Conservation (phyloP, 2,888 invertebrate genomes). For the Diarsia rubi region DNA sequence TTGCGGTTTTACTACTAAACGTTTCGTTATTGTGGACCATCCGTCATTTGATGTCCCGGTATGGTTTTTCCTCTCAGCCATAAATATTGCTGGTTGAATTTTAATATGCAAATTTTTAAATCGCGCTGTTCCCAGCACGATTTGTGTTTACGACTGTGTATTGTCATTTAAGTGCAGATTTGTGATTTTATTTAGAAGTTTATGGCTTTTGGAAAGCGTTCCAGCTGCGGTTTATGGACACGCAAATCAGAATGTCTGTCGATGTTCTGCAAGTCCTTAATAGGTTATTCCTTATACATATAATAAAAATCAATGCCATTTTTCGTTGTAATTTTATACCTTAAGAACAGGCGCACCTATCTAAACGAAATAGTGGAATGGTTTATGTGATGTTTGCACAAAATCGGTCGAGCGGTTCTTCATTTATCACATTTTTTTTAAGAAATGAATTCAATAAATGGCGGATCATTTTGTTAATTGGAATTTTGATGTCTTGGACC, state of each 20-base stretch:
- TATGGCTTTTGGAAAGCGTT: constrained; percentile 18
- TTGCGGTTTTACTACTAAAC: constrained; percentile 33
- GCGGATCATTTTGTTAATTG: too few species aligned
- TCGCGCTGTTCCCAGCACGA: constrained; percentile 18
- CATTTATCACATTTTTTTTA: too few species aligned
- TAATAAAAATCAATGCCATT: too few species aligned
- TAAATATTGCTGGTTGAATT: constrained; percentile 48
- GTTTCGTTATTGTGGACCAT: constrained; percentile 58
- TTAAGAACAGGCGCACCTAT: too few species aligned
- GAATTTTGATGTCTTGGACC: too few species aligned
- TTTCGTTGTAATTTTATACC: too few species aligned
- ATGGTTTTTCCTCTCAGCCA: constrained; percentile 25
- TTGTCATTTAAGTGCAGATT: constrained; percentile 16
- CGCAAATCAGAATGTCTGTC: background rate
- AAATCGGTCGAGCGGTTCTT: too few species aligned
- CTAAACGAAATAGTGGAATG: too few species aligned
- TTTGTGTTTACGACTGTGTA: constrained; percentile 10
- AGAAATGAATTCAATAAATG: too few species aligned
- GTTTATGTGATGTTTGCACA: too few species aligned
- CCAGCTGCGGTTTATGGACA: constrained; percentile 12
- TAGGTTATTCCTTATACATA: background rate
- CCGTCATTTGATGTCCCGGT: constrained; percentile 50
- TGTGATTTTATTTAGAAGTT: constrained; percentile 8
- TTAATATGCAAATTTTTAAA: constrained; percentile 45
- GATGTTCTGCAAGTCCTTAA: background rate